Percentiles rank a stretch among this genome's conserved stretches.
Evolutionary conservation across 2,888 invertebrate species (phyloP).

Genomic region (Dioctria rufipes): DNA sequence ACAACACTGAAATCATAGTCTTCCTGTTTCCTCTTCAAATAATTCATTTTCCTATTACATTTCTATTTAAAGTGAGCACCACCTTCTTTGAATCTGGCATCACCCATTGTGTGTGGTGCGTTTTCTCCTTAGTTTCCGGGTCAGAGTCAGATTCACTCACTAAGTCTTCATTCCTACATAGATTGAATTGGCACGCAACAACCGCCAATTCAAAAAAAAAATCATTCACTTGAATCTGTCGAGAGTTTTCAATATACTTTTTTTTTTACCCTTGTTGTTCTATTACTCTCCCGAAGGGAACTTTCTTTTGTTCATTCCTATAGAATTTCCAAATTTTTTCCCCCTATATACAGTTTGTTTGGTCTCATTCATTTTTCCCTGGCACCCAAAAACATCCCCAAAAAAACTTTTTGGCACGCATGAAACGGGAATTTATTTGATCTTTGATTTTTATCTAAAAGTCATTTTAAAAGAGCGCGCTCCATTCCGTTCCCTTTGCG

Average conservation of each 20-base stretch:
- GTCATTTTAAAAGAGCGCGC: slow-evolving; percentile 47
- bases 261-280: not conserved
- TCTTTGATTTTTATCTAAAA: slow-evolving; percentile 48
- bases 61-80: slow-evolving; percentile 29
- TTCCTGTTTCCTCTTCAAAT: slow-evolving; percentile 40
- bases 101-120: slow-evolving; percentile 4
- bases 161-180: slow-evolving; percentile 12
- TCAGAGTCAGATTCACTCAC: slow-evolving; percentile 20
- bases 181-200: slow-evolving; percentile 34
- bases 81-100: slow-evolving; percentile 13
- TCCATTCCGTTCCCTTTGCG: not conserved
- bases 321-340: slow-evolving; percentile 3
- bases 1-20: not conserved
- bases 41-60: slow-evolving; percentile 58
- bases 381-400: slow-evolving; percentile 29
- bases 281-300: slow-evolving; percentile 23
- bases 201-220: slow-evolving; percentile 26
- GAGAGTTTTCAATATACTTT: slow-evolving; percentile 16
- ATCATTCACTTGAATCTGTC: slow-evolving; percentile 42
- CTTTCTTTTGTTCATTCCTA: slow-evolving; percentile 2
- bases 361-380: not conserved
- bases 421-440: slow-evolving; percentile 46
- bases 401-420: slow-evolving; percentile 21
- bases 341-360: not conserved
- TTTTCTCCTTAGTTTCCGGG: slow-evolving; percentile 21